phyloP scores from a whole-genome alignment of 2,888 invertebrate genomes.

The Scaptomyza caliginosa region DNA sequence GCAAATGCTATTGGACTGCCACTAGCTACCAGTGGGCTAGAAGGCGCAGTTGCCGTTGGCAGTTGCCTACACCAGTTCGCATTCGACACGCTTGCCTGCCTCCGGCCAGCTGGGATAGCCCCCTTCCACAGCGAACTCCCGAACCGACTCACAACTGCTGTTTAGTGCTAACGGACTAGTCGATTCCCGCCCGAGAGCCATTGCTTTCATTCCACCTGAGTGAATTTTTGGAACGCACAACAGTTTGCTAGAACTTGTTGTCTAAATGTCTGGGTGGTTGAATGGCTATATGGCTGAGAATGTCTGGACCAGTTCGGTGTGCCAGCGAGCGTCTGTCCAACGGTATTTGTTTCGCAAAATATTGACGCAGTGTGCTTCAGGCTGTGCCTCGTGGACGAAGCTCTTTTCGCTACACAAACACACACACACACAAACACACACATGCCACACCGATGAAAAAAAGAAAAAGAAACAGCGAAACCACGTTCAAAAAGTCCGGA shows the following conservation, averaged over 20 bases:
- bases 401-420: not conserved
- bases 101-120: conserved; percentile 4
- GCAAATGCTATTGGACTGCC: conserved; percentile 34
- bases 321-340: conserved; percentile 7
- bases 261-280: conserved; percentile 13
- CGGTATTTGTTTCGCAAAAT: conserved; percentile 36
- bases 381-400: conserved; percentile 14
- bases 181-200: conserved; percentile 25
- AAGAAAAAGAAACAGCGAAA: not conserved
- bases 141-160: conserved; percentile 12
- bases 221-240: conserved; percentile 64
- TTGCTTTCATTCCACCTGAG: conserved; percentile 56
- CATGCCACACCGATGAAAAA: conserved; percentile 25
- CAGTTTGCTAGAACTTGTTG: conserved; percentile 49
- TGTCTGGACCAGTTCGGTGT: conserved; percentile 6
- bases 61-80: conserved; percentile 5
- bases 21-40: conserved; percentile 4
- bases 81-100: conserved; percentile 34
- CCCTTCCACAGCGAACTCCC: not conserved
- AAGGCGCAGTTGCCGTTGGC: conserved; percentile 21
- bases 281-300: not conserved
- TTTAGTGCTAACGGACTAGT: conserved; percentile 31
- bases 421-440: not conserved
- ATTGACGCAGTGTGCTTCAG: conserved; percentile 29
- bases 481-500: conserved; percentile 32